phyloP scores from a whole-genome alignment of 2,888 invertebrate species.

The Diplolepis rosae region DNA sequence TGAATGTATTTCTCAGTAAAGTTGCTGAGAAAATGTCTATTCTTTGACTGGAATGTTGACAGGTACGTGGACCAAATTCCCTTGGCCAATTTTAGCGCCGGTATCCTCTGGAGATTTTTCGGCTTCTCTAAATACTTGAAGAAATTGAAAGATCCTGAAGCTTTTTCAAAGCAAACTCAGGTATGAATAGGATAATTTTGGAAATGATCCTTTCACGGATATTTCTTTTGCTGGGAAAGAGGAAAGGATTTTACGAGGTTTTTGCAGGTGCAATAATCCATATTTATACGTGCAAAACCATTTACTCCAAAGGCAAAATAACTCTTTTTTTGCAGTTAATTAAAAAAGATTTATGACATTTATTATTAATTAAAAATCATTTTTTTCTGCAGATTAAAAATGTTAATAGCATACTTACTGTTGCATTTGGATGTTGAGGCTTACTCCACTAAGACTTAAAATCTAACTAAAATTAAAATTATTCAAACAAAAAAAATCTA shows the following conservation, averaged over 20 bases:
- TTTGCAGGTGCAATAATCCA: constrained; percentile 10
- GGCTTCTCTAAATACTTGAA: constrained; percentile 10
- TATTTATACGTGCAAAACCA: background rate
- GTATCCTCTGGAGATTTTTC: constrained; percentile 42
- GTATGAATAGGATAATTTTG: constrained; percentile 17
- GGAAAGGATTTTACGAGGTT: constrained; percentile 3
- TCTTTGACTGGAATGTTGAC: constrained; percentile 15
- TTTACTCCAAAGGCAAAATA: background rate
- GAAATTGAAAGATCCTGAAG: constrained; percentile 10
- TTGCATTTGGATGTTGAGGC: background rate
- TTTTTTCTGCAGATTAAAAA: background rate
- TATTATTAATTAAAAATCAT: background rate
- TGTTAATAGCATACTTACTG: constrained; percentile 18
- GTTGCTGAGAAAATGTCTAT: background rate
- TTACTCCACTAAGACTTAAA: background rate
- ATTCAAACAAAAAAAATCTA: background rate
- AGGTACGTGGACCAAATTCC: constrained; percentile 42
- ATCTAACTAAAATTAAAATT: background rate
- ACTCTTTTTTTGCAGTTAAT: background rate
- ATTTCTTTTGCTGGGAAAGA: background rate
- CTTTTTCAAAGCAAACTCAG: constrained; percentile 28
- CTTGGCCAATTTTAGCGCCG: constrained; percentile 42
- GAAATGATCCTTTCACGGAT: constrained; percentile 13
- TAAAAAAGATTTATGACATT: too few relatives aligned
- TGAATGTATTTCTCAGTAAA: constrained; percentile 1